phyloP scores from a whole-genome alignment of 2,113 vertebrate genomes.

The Cinclus mexicanus region DNA sequence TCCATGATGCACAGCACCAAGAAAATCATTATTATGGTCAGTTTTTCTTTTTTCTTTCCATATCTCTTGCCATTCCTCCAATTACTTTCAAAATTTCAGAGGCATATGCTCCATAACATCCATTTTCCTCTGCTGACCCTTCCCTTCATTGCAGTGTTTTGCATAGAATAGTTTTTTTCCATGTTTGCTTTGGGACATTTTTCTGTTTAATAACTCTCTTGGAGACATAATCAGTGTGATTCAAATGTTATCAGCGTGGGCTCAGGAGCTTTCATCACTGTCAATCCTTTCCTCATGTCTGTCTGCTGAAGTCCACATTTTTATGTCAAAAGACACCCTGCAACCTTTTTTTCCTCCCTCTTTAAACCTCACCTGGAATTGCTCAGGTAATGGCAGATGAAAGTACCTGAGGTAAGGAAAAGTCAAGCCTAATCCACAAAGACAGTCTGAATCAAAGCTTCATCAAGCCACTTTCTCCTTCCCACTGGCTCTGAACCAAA shows the following conservation, averaged over 20 bases:
- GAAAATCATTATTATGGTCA: background rate
- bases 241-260: background rate
- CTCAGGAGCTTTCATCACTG: background rate
- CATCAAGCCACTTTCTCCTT: background rate
- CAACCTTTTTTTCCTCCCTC: background rate
- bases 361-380: background rate
- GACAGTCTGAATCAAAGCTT: background rate
- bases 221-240: background rate
- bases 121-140: background rate
- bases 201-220: background rate
- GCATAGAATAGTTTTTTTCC: background rate
- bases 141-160: background rate
- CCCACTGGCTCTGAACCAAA: background rate
- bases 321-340: background rate
- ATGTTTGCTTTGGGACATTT: background rate
- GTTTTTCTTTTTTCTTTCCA: background rate
- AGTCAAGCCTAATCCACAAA: background rate
- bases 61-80: background rate
- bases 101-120: background rate
- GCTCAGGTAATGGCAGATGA: background rate
- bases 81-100: background rate
- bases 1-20: background rate
- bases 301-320: background rate
- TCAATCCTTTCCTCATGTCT: background rate
- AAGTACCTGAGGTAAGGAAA: background rate